Percentiles rank a stretch among this genome's conserved stretches.
phyloP scores from a whole-genome alignment of 2,113 vertebrate species.

The Trichechus manatus region DNA sequence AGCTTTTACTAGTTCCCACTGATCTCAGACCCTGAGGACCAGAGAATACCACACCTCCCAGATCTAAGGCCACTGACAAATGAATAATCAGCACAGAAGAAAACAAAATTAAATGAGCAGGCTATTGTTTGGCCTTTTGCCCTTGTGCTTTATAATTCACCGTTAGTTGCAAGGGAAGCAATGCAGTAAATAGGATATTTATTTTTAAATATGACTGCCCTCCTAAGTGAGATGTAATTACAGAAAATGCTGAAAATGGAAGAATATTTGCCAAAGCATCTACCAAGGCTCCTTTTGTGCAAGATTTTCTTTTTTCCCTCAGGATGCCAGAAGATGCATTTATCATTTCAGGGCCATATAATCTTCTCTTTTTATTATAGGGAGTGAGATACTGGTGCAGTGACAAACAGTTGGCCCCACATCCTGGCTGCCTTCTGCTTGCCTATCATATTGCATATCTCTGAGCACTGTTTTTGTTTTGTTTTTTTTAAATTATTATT shows the following conservation, averaged over 20 bases:
- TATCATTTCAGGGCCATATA: background rate
- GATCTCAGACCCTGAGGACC: background rate
- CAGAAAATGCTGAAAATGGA: constrained; percentile 57
- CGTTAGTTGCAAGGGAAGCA: constrained; percentile 15
- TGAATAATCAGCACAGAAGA: background rate
- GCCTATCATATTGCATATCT: background rate
- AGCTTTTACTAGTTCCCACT: constrained; percentile 11
- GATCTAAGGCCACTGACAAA: background rate
- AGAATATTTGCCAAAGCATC: background rate
- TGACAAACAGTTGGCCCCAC: background rate
- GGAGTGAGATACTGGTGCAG: background rate
- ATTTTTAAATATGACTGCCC: constrained; percentile 14
- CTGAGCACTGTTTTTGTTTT: background rate
- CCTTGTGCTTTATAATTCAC: constrained; percentile 15
- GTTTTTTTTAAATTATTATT: background rate
- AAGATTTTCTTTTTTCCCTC: background rate
- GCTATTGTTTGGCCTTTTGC: background rate
- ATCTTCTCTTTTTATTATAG: background rate
- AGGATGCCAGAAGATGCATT: background rate
- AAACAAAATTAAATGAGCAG: constrained; percentile 34
- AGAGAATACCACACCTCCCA: background rate
- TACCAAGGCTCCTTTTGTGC: background rate
- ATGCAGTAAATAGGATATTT: background rate
- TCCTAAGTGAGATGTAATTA: constrained; percentile 29
- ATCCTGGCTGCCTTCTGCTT: background rate